phyloP scores from a whole-genome alignment of 2,888 invertebrate genomes.

The Machimus atricapillus region DNA sequence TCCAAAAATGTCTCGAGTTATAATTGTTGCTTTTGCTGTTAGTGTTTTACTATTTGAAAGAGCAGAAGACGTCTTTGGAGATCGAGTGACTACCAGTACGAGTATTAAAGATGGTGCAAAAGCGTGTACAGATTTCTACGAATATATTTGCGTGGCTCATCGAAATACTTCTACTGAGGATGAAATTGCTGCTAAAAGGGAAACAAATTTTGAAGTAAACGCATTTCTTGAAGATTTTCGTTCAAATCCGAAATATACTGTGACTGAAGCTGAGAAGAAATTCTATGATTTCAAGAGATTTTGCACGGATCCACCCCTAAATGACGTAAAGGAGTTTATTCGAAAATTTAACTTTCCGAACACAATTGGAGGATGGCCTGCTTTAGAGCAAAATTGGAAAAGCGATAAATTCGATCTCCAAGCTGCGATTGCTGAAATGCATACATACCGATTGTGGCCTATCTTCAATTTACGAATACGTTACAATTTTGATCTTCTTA shows the following conservation, averaged over 20 bases:
- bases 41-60: neutral
- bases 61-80: neutral
- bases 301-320: neutral
- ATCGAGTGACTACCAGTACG: neutral
- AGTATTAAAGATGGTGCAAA: neutral
- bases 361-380: constrained; percentile 8
- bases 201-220: neutral
- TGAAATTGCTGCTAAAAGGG: neutral
- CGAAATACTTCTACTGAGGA: neutral
- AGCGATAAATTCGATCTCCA: neutral
- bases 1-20: neutral
- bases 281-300: neutral
- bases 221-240: neutral
- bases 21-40: neutral
- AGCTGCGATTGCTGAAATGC: neutral
- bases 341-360: neutral
- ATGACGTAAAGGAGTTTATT: neutral
- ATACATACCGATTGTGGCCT: neutral
- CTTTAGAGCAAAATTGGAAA: neutral
- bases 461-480: neutral
- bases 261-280: neutral
- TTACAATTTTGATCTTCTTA: neutral
- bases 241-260: neutral
- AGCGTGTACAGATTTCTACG: neutral
- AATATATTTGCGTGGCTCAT: neutral